Evolutionary conservation across 2,888 invertebrate genomes (phyloP).

Genomic region (Gastracanthus pulcherrimus): DNA sequence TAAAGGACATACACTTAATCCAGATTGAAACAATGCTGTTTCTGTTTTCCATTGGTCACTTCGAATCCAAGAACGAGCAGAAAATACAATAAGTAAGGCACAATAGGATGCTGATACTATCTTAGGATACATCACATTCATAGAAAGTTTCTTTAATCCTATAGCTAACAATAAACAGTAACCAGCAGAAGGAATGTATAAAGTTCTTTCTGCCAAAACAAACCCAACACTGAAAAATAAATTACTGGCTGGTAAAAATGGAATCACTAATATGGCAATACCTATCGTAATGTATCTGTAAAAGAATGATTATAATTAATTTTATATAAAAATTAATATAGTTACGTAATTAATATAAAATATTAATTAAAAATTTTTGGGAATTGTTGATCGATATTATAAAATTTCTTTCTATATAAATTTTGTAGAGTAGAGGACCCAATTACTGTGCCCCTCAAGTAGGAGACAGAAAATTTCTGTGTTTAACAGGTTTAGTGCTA

Average conservation of each 20-base stretch:
- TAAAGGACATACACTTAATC: slow-evolving; percentile 91
- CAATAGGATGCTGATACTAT: slow-evolving; percentile 62
- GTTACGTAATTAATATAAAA: slow-evolving; percentile 50
- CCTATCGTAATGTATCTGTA: slow-evolving; percentile 81
- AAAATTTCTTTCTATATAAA: too few species aligned
- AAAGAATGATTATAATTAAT: slow-evolving; percentile 61
- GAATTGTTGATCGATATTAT: too few species aligned
- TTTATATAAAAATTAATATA: slow-evolving; percentile 59
- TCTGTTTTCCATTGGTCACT: slow-evolving; percentile 91
- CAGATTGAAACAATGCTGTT: slow-evolving; percentile 87
- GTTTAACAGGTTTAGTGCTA: too few species aligned
- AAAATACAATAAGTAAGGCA: slow-evolving; percentile 70
- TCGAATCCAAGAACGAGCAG: slow-evolving; percentile 77
- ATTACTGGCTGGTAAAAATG: slow-evolving; percentile 92
- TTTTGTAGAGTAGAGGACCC: too few species aligned
- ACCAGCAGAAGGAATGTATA: slow-evolving; percentile 91
- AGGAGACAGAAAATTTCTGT: too few species aligned
- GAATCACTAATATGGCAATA: slow-evolving; percentile 82
- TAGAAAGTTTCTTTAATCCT: slow-evolving; percentile 79
- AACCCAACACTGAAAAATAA: slow-evolving; percentile 92
- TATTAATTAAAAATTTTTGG: slow-evolving; percentile 25
- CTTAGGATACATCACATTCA: slow-evolving; percentile 36
- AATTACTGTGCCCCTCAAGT: too few species aligned
- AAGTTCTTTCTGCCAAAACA: slow-evolving; percentile 91
- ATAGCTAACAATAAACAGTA: slow-evolving; percentile 85